Percentiles rank a stretch among this genome's conserved stretches.
Evolutionary conservation across 2,113 vertebrate species (phyloP).

Genomic region (Seriola rivoliana): DNA sequence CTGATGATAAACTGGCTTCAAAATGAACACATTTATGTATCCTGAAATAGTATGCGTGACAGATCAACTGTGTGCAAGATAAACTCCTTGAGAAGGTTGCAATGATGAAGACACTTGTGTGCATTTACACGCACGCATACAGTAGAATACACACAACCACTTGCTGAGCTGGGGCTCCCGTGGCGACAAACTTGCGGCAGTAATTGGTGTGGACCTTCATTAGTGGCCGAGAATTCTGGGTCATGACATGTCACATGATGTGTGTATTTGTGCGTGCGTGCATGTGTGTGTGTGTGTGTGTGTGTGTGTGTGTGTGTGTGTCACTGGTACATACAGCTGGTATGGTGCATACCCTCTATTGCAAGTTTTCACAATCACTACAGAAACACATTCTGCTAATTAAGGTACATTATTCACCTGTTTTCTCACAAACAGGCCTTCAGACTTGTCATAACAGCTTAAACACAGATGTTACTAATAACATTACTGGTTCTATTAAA

Average conservation of each 20-base stretch:
- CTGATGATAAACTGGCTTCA: not conserved
- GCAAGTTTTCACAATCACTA: not conserved
- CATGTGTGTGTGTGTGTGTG: conserved; percentile 29
- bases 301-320: conserved; percentile 30
- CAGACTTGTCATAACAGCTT: not conserved
- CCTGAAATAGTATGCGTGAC: not conserved
- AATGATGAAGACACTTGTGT: not conserved
- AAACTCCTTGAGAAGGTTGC: not conserved
- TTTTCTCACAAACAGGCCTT: not conserved
- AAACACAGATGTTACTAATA: not conserved
- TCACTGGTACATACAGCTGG: not conserved
- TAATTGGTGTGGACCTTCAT: conserved; percentile 44
- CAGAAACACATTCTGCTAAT: not conserved
- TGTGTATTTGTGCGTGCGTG: conserved; percentile 37
- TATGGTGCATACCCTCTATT: not conserved
- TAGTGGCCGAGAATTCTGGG: conserved; percentile 38
- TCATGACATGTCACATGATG: conserved; percentile 30
- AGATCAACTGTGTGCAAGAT: conserved; percentile 2
- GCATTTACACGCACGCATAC: not conserved
- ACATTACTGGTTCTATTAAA: not conserved
- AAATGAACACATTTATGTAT: not conserved
- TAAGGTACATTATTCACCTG: no score
- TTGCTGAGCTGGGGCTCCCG: conserved; percentile 31
- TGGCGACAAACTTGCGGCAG: conserved; percentile 21
- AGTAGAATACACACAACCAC: not conserved